Evolutionary conservation across 2,113 vertebrate species (phyloP).

Genomic region (Dunckerocampus dactyliophorus): DNA sequence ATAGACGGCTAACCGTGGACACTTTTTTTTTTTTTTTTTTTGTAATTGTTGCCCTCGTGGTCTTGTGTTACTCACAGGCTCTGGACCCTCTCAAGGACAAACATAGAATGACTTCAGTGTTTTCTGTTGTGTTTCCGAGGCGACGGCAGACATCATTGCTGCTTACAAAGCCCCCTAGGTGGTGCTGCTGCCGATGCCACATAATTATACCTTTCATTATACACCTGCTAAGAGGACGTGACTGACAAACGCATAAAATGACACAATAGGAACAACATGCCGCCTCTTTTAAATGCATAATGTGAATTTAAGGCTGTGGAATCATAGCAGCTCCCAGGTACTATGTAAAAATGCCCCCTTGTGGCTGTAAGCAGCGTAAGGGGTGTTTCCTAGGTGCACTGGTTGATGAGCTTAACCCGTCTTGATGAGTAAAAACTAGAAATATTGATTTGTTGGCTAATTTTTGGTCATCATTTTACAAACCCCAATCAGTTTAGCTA

Average conservation of each 20-base stretch:
- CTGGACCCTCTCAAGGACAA: conserved; percentile 60
- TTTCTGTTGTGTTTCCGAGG: conserved; percentile 66
- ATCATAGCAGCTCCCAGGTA: no score
- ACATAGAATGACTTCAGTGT: conserved; percentile 60
- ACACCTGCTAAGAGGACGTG: no score
- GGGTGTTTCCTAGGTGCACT: no score
- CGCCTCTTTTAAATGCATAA: no score
- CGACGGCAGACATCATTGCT: conserved; percentile 56
- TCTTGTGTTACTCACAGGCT: conserved; percentile 19
- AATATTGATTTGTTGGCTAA: no score
- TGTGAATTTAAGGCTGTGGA: no score
- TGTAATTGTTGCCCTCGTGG: background rate
- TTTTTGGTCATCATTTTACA: no score
- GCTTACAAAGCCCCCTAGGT: conserved; percentile 49
- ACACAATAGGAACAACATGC: conserved; percentile 10
- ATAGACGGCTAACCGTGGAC: background rate
- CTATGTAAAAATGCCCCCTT: no score
- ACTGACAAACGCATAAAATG: background rate
- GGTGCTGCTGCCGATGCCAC: conserved; percentile 49
- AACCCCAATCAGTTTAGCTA: no score
- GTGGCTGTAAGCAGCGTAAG: no score
- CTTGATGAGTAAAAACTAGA: no score
- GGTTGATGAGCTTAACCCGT: no score
- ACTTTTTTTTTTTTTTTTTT: background rate
- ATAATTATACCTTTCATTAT: conserved; percentile 40